phyloP scores from a whole-genome alignment of 2,888 invertebrate species.

The Pasiphila rectangulata region DNA sequence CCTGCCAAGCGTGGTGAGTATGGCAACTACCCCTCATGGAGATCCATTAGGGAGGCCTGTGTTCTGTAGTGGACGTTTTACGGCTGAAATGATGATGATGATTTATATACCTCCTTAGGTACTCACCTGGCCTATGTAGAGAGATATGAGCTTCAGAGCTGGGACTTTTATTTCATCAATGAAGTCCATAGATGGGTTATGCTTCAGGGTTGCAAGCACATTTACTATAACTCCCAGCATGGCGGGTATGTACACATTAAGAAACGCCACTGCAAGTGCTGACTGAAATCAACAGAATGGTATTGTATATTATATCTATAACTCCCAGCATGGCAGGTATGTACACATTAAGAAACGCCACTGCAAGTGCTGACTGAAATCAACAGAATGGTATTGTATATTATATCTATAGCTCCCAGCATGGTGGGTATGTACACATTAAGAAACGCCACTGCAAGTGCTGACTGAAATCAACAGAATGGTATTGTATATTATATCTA shows the following conservation, averaged over 20 bases:
- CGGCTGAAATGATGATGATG: too few species aligned
- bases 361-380: constrained; percentile 91
- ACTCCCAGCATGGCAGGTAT: constrained; percentile 92
- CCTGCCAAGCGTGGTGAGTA: too few species aligned
- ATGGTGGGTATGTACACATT: constrained; percentile 94
- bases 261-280: constrained; percentile 90
- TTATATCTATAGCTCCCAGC: constrained; percentile 89
- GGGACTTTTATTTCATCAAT: constrained; percentile 84
- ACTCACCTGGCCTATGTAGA: constrained; percentile 87
- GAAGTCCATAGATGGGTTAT: constrained; percentile 67
- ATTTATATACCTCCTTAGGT: neutral
- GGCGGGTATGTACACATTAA: constrained; percentile 94
- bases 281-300: constrained; percentile 87
- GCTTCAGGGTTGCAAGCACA: constrained; percentile 67
- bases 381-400: too few species aligned
- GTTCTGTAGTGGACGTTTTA: too few species aligned
- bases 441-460: constrained; percentile 90
- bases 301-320: too few species aligned
- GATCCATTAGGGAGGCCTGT: too few species aligned
- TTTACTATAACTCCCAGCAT: constrained; percentile 92
- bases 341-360: constrained; percentile 93
- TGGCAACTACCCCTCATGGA: too few species aligned
- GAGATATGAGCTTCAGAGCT: constrained; percentile 83
- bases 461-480: constrained; percentile 88
- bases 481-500: too few species aligned